Evolutionary conservation across 2,888 invertebrate genomes (phyloP).

Genomic region (Lithosia quadra): DNA sequence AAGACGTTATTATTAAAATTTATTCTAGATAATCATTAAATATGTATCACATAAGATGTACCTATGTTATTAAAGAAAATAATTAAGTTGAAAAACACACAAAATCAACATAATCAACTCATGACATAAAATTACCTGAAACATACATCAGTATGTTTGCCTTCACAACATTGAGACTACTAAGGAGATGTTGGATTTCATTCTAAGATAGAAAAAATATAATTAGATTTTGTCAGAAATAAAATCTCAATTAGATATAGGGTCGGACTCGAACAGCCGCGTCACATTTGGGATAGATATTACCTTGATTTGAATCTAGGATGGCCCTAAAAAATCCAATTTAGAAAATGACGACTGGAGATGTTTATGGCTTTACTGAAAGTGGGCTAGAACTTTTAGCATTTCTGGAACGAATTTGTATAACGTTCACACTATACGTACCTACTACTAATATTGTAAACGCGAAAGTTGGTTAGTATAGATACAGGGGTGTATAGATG

Average conservation of each 20-base stretch:
- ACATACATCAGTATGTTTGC: constrained; percentile 3
- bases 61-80: no score
- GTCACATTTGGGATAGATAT: constrained; percentile 14
- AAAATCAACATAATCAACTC: no score
- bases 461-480: no score
- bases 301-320: constrained; percentile 7
- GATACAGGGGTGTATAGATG: no score
- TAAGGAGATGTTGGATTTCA: constrained; percentile 14
- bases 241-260: constrained; percentile 8
- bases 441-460: no score
- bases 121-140: no score
- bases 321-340: constrained; percentile 5
- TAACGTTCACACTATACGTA: not conserved
- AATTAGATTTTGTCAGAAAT: constrained; percentile 13
- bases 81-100: no score
- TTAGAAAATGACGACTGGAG: constrained; percentile 1
- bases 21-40: no score
- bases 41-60: not conserved
- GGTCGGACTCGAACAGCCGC: not conserved
- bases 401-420: not conserved
- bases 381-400: not conserved
- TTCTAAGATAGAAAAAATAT: constrained; percentile 10
- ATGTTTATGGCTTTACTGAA: not conserved
- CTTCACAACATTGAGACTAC: constrained; percentile 6
- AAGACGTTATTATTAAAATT: not conserved